Percentiles rank a stretch among this genome's conserved stretches.
Evolutionary conservation across 2,888 invertebrate species (phyloP).

Genomic region (Tineola bisselliella): DNA sequence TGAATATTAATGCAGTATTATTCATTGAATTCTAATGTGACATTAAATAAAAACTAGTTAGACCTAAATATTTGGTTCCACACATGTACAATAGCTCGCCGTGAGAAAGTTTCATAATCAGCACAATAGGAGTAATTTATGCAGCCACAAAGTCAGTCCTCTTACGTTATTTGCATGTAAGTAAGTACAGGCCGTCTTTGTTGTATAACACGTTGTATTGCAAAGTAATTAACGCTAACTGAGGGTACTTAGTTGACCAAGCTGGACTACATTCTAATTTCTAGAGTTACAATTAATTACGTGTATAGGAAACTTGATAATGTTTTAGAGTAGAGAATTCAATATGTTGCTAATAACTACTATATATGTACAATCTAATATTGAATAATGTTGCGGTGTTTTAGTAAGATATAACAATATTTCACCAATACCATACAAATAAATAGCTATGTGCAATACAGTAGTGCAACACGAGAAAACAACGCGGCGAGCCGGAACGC

Average conservation of each 20-base stretch:
- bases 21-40: background rate
- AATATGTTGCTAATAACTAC: background rate
- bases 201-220: slow-evolving; percentile 28
- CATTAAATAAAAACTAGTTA: slow-evolving; percentile 12
- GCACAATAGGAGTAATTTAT: slow-evolving; percentile 47
- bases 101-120: slow-evolving; percentile 53
- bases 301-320: background rate
- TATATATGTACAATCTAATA: background rate
- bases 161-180: slow-evolving; percentile 28
- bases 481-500: slow-evolving; percentile 49
- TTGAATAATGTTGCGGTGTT: background rate
- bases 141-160: slow-evolving; percentile 7
- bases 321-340: background rate
- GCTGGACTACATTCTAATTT: slow-evolving; percentile 5
- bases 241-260: background rate
- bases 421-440: background rate
- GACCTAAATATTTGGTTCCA: slow-evolving; percentile 29
- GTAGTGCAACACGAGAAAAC: slow-evolving; percentile 37
- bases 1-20: background rate
- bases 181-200: slow-evolving; percentile 21
- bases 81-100: slow-evolving; percentile 39
- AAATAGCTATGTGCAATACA: background rate
- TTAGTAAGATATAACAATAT: background rate
- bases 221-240: slow-evolving; percentile 24
- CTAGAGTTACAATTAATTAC: background rate